Evolutionary conservation across 2,113 vertebrate genomes (phyloP), one percentile per base, ranked within the genome.

Genomic region (Microtus oregoni): DNA sequence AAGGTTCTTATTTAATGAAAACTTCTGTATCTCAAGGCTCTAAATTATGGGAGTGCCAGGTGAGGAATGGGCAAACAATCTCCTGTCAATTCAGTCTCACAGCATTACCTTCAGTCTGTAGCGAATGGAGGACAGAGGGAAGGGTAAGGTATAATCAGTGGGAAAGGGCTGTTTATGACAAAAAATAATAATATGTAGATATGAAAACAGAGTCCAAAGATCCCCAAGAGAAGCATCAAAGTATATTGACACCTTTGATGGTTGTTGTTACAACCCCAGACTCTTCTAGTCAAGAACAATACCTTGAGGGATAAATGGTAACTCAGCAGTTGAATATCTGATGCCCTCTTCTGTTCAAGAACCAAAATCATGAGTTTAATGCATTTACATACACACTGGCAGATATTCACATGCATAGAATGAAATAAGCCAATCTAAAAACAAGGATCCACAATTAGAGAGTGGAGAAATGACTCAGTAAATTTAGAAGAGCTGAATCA

Each of bases 1-100:
- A 96, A 88, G 38, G 35, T 81, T 81, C 52, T 75, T 65, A 72
- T 88, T 96, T 87, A 90, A 92, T 81, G 44, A 81, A 35, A 93
- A 95, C 95, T 7, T 67, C 6, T 17, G 4, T 38, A 79, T 85
- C 78, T 79, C 38, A 67, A 38, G 78, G 30, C 19, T 86, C 41
- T 83, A 44, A 77, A 14, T 81, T 82, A 15, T 52, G 61, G 76
- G 24, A 17, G 13, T 55, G 3, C 19, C 79, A 86, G 3, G 0
- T 19, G 52, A 96, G 14, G 50, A 63, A 55, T 79, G 55, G 95
- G 12, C 44, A 88, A 52, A 52, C 52, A 41, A 72, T 55, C 8
- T 77, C 22, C 3, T 90, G 22, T 32, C 44, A 75, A 30, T 65
- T 73, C 7, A 81, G 11, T 20, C 73, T 94, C n/a, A 35, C 5